Base-by-base conservation (phyloP, 92 coral and sea anemone genomes). In the Epizoanthus rinbou region DNA sequence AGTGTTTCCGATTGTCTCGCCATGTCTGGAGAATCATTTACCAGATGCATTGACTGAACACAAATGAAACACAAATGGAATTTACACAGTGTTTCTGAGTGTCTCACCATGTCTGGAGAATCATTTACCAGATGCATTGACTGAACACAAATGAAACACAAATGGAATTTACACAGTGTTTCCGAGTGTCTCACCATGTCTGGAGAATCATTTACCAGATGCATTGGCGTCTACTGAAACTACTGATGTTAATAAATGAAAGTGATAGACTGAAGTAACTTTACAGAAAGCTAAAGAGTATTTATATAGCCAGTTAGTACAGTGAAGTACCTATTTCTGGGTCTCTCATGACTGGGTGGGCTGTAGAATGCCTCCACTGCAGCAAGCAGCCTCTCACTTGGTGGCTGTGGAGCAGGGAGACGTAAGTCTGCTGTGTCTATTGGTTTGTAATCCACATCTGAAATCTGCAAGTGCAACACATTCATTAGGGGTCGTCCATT, bases 351-450 rank as follows among this genome's bases (percentile, higher is more conserved):
- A 64, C 98, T 95, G 33, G 98, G 98, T 54, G 96, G 98, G 82
- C 98, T 95, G 87, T 95, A 95, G 74, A 95, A 95, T 24, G 98
- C 98, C 85, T 95, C 98, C 41, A 95, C 98, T 22, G 98, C 98
- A 52, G 95, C 92, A 57, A 95, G 57, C 5, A 95, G 92, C 41
- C 98, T 85, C 62, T 95, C 98, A 74, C 98, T 95, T 10, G 98
- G 98, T n/a, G 98, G 98, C 88, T 95, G 98, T 6, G 98, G 98
- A 5, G 98, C 98, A 52, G 98, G 98, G 2, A 95, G 94, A 73
- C 95, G 95, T 24, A 95, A 86, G 65, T 91, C 93, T 10, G 81
- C 91, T 35, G 91, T 93, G 25, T 88, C 91, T 62, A 95, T 24
- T 2, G 98, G 90, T 52, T 90, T 90, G 91, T 95, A 95, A 81